Percentiles rank a stretch among this genome's conserved stretches.
These are phyloP conservation scores for Odontesthes bonariensis DNA, from an alignment of 2,113 vertebrate species.

Conservation along the genomic window DNA sequence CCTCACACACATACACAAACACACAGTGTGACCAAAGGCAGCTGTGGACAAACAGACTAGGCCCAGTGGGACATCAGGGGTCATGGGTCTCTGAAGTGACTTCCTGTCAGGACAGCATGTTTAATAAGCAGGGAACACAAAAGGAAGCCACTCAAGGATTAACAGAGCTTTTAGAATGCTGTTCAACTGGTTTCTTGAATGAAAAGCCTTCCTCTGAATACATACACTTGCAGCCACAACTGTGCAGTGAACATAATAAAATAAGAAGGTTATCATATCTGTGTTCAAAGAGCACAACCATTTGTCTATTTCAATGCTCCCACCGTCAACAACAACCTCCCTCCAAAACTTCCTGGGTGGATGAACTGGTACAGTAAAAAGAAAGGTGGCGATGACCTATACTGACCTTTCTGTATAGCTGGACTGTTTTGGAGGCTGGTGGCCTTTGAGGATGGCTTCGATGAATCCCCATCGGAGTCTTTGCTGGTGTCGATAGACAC, in stretches of 20 bases:
- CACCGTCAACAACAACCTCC: too few relatives aligned
- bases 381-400: background rate
- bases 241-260: too few relatives aligned
- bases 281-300: too few relatives aligned
- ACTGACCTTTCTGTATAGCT: slow-evolving; percentile 88
- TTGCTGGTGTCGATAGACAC: slow-evolving; percentile 95
- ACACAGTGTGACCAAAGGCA: slow-evolving; percentile 19
- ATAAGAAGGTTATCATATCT: too few relatives aligned
- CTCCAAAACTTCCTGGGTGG: background rate
- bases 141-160: slow-evolving; percentile 35
- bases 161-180: background rate
- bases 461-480: slow-evolving; percentile 90
- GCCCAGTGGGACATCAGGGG: slow-evolving; percentile 40
- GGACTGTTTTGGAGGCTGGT: slow-evolving; percentile 88
- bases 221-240: too few relatives aligned
- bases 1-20: slow-evolving; percentile 6
- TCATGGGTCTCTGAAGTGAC: slow-evolving; percentile 42
- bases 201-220: too few relatives aligned
- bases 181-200: slow-evolving; percentile 22
- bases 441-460: slow-evolving; percentile 85
- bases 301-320: too few relatives aligned
- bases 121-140: background rate
- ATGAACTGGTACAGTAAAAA: background rate
- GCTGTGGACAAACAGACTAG: slow-evolving; percentile 51
- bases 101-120: slow-evolving; percentile 58